These are phyloP conservation scores for Pseudopodoces humilis DNA, from an alignment of 2,113 vertebrate species.

Conservation along the genomic window DNA sequence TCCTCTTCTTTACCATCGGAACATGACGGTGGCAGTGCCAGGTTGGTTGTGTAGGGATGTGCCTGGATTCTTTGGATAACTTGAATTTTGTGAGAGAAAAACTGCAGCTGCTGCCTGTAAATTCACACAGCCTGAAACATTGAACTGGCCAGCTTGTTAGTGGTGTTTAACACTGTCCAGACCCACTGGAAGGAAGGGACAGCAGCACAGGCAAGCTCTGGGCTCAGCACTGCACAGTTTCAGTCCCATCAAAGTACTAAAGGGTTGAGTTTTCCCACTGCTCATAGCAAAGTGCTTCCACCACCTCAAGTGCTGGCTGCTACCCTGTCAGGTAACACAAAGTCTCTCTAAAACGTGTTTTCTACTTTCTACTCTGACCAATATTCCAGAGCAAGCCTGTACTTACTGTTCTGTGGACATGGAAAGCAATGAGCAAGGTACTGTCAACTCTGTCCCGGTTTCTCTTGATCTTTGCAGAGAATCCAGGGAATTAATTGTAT, in stretches of 20 bases:
- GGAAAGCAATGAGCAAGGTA: background rate
- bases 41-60: background rate
- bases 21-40: fast-evolving
- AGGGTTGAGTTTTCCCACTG: background rate
- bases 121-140: background rate
- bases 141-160: background rate
- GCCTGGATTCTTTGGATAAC: background rate
- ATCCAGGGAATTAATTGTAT: background rate
- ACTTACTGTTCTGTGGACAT: background rate
- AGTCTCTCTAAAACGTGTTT: fast-evolving
- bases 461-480: background rate
- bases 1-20: background rate
- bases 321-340: background rate
- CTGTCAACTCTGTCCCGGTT: background rate
- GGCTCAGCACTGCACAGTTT: background rate
- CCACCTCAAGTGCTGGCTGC: background rate
- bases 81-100: background rate
- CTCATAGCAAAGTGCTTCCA: background rate
- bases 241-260: background rate
- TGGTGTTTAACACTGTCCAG: background rate
- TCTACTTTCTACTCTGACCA: background rate
- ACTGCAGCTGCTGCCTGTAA: background rate
- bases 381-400: background rate
- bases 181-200: background rate
- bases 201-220: background rate